These are phyloP conservation scores for Simalia tracyae DNA, from an alignment of 2,797 vertebrate species.

Conservation along the genomic window DNA sequence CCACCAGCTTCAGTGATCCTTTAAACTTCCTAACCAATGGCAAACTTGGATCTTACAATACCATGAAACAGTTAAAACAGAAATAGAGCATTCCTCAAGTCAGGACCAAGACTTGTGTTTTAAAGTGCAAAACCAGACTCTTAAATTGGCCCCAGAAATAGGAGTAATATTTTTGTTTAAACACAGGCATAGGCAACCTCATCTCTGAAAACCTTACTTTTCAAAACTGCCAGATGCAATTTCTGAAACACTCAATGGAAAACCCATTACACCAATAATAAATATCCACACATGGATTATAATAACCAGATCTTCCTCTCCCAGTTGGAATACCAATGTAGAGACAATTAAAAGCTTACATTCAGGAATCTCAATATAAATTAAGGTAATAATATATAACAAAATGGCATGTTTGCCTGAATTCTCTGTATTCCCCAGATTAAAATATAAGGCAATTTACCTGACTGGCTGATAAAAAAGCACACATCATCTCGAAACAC, in stretches of 20 bases:
- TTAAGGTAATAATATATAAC: neutral
- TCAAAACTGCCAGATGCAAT: neutral
- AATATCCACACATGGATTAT: neutral
- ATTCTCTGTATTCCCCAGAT: neutral
- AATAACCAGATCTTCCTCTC: neutral
- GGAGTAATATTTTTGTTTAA: neutral
- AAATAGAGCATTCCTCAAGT: neutral
- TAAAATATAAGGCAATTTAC: conserved; percentile 62
- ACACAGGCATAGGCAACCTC: neutral
- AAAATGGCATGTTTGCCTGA: neutral
- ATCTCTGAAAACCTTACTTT: neutral
- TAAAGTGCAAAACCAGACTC: neutral
- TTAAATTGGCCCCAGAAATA: neutral
- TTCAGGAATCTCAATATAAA: neutral
- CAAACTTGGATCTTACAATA: too few relatives aligned
- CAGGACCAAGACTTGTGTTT: neutral
- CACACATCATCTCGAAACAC: conserved; percentile 97
- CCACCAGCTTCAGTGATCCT: too few relatives aligned
- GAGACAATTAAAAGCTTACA: neutral
- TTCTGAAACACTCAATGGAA: neutral
- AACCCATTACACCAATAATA: neutral
- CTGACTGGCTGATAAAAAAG: conserved; percentile 97
- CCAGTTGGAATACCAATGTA: neutral
- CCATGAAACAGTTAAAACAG: too few relatives aligned
- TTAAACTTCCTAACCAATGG: too few relatives aligned